Base-by-base conservation (phyloP, 1,140 invertebrate genomes). In the Prorops nasuta region DNA sequence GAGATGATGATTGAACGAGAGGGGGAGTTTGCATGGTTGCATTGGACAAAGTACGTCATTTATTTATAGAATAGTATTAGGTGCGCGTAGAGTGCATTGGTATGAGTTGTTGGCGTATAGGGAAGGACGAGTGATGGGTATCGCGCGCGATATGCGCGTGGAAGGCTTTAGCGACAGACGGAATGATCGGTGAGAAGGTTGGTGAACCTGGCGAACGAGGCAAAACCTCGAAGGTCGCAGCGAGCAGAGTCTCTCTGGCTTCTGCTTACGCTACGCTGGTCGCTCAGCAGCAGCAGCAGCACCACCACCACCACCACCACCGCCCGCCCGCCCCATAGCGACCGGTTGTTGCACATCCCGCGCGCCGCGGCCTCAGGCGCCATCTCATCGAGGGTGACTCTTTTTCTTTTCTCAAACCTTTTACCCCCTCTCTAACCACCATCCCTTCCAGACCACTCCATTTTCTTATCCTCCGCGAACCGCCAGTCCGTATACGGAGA, bases 401-500 rank as follows among this genome's bases (percentile, higher is more conserved):
- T n/a, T n/a, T n/a, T n/a, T n/a, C n/a, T n/a, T n/a, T n/a, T 32
- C 22, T 19, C 9, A n/a, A 28, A 16, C 24, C 44, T 48, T 57
- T 32, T 53, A 17, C 48, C 12, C 44, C 19, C 36, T 34, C 44
- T 54, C 24, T 32, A 22, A 20, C 22, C 40, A 19, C 18, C 15
- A 28, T 18, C 10, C 44, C 36, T 43, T 22, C 20, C 17, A 21
- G 34, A 22, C 21, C 18, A 43, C 51, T 49, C 22, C 22, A 44
- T 22, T 37, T 15, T 9, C 42, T 49, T 16, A 46, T 38, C 21
- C 42, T 36, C 28, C 21, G n/a, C 39, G 42, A 14, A 28, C n/a
- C 14, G 15, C 45, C 51, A 45, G 49, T 38, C 68, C 68, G 65
- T 71, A 72, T 72, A 71, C 51, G 58, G 68, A 65, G 65, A 69